phyloP scores from a whole-genome alignment of 2,113 vertebrate genomes.

The Garra rufa region DNA sequence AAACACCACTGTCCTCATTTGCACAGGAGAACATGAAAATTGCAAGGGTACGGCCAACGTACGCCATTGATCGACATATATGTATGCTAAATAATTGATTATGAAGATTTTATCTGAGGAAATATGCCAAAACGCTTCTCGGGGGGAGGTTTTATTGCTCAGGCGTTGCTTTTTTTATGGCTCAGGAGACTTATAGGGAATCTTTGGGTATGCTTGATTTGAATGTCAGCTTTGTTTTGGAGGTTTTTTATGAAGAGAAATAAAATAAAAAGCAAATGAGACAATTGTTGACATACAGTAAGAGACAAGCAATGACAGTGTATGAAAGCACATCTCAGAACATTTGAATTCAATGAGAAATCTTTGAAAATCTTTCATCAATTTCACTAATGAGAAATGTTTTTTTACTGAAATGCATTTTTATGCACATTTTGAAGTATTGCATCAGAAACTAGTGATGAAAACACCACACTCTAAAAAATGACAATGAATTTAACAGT shows the following conservation, averaged over 20 bases:
- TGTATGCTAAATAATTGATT: slow-evolving; percentile 20
- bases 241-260: background rate
- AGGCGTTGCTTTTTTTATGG: background rate
- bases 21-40: slow-evolving; percentile 47
- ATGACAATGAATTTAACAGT: too few species aligned
- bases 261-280: background rate
- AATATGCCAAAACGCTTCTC: background rate
- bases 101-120: slow-evolving; percentile 26
- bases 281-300: background rate
- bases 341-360: background rate
- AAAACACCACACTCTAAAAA: too few species aligned
- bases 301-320: background rate
- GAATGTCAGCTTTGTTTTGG: slow-evolving; percentile 1
- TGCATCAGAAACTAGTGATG: too few species aligned
- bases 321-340: background rate
- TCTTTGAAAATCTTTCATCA: background rate
- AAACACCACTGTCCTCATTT: slow-evolving; percentile 46
- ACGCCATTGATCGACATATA: slow-evolving; percentile 47
- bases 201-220: slow-evolving; percentile 10
- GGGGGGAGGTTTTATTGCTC: background rate
- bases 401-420: too few species aligned
- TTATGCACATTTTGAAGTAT: too few species aligned
- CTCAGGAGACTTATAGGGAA: slow-evolving; percentile 2
- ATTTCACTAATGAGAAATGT: background rate
- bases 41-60: slow-evolving; percentile 50